Percentiles rank a stretch among this genome's conserved stretches.
phyloP scores from a whole-genome alignment of 2,797 vertebrate genomes.

The Antennarius maculatus region DNA sequence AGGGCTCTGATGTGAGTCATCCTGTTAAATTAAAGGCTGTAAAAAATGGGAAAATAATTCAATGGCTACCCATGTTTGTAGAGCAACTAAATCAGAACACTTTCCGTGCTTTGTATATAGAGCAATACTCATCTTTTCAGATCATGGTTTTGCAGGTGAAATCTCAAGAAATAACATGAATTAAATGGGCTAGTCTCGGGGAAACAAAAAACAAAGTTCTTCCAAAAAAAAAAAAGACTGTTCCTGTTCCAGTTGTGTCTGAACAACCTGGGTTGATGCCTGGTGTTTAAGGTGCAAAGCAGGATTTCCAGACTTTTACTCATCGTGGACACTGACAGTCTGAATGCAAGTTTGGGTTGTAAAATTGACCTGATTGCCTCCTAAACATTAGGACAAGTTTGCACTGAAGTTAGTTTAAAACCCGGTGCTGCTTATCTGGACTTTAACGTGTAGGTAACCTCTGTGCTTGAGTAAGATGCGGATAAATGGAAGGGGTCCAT shows the following conservation, averaged over 20 bases:
- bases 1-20: slow-evolving; percentile 70
- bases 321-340: not conserved
- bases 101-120: slow-evolving; percentile 30
- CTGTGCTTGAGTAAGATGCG: not conserved
- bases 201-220: slow-evolving; percentile 44
- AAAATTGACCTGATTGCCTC: not conserved
- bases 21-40: slow-evolving; percentile 77
- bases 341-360: not conserved
- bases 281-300: too few relatives aligned
- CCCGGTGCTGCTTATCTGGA: too few relatives aligned
- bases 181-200: slow-evolving; percentile 38
- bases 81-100: slow-evolving; percentile 53
- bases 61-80: slow-evolving; percentile 52
- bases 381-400: not conserved
- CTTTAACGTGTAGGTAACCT: not conserved
- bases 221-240: not conserved
- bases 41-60: slow-evolving; percentile 68
- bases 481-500: not conserved
- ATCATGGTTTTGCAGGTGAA: slow-evolving; percentile 38
- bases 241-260: too few relatives aligned
- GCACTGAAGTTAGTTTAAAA: too few relatives aligned
- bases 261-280: too few relatives aligned
- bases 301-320: too few relatives aligned
- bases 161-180: slow-evolving; percentile 35
- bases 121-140: slow-evolving; percentile 40